Base-by-base conservation (phyloP, 2,113 vertebrate species). In the Orientallactaga bullata region DNA sequence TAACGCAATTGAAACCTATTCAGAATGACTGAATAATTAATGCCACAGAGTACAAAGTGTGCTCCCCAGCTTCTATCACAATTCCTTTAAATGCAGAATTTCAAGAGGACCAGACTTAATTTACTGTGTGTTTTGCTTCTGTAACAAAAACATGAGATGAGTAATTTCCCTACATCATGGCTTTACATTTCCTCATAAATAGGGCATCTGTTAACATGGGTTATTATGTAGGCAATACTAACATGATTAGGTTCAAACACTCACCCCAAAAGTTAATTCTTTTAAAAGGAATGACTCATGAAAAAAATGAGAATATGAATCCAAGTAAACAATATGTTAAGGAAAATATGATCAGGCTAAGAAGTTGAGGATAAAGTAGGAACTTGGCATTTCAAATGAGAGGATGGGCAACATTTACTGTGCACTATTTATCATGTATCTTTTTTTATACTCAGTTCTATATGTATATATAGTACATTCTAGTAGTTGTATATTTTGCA, bases 11-110 rank as follows among this genome's bases (percentile, higher is more conserved):
- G 94, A 96, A 95, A 93, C 88, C 82, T 95, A 74, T 94, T 95
- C 95, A 90, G 88, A 93, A 94, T 95, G 95, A 92, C 94, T 97
- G 82, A 96, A 95, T 96, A 97, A 96, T 97, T 97, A 96, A 97
- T 96, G 93, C 86, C 76, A 63, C 72, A 51, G 68, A 89, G 86
- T 90, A 92, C 85, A 35, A 92, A 95, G 83, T 78, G 0, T 95
- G 72, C 55, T 94, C 58, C 65, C 66, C 15, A 26, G 79, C 71
- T 92, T 83, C 85, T 55, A 51, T 71, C 92, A 92, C 79, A 80
- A 60, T 94, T 95, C 90, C 84, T 94, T 84, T 47, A 91, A 93
- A 96, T 91, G 92, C 93, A 92, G 83, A 94, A 94, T 94, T 94
- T 96, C 79, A 87, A 90, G 88, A 91, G 88, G 90, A 95, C 92